These are phyloP conservation scores for Drosophila anomalata DNA, from an alignment of 2,888 invertebrate genomes.

Conservation along the genomic window DNA sequence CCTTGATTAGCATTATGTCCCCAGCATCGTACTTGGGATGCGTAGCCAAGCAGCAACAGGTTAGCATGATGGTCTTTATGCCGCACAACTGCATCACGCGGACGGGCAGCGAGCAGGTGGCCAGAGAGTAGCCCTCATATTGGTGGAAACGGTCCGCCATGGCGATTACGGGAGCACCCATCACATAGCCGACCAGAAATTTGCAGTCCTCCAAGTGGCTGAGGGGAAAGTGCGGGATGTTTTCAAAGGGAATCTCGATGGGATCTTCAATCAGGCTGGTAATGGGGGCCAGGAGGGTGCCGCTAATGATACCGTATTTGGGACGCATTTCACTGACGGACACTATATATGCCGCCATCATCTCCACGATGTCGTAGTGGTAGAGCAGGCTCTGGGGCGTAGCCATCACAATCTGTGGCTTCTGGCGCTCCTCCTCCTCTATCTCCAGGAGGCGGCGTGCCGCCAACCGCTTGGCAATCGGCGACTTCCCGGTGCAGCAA, in stretches of 20 bases:
- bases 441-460: slow-evolving; percentile 35
- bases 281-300: slow-evolving; percentile 90
- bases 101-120: slow-evolving; percentile 96
- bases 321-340: slow-evolving; percentile 88
- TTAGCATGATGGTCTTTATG: slow-evolving; percentile 93
- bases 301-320: slow-evolving; percentile 96
- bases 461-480: slow-evolving; percentile 35
- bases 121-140: slow-evolving; percentile 97
- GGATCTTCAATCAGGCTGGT: slow-evolving; percentile 90
- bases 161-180: slow-evolving; percentile 93
- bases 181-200: slow-evolving; percentile 93
- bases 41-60: slow-evolving; percentile 98
- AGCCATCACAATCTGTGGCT: slow-evolving; percentile 27
- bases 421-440: slow-evolving; percentile 22
- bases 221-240: slow-evolving; percentile 96
- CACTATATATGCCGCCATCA: slow-evolving; percentile 90
- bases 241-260: slow-evolving; percentile 91
- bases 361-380: slow-evolving; percentile 90
- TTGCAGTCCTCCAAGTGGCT: slow-evolving; percentile 94
- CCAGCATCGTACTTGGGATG: slow-evolving; percentile 94
- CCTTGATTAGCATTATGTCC: slow-evolving; percentile 97
- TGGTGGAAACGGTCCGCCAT: slow-evolving; percentile 98
- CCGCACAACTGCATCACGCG: slow-evolving; percentile 98
- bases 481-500: slow-evolving; percentile 56
- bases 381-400: slow-evolving; percentile 83